A percentile compares a stretch with the other conserved stretches of the same genome.
Conservation (phyloP, 2,888 invertebrate species). For the Eucriotettix oculatus region DNA sequence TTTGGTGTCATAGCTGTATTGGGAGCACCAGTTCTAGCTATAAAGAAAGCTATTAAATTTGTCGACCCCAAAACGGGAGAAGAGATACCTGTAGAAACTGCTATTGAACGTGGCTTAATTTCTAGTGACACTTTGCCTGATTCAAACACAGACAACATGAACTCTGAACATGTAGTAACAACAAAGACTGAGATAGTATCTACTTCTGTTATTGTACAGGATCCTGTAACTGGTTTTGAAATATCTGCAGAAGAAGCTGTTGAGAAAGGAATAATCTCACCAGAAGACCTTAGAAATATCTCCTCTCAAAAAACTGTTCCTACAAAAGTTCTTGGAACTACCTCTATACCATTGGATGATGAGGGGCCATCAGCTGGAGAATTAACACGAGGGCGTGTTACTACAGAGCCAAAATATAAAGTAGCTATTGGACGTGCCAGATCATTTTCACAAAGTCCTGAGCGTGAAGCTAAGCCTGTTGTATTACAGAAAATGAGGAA, state of each 20-base stretch:
- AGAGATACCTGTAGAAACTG: conserved; percentile 62
- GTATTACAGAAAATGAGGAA: conserved; percentile 63
- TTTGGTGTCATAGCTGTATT: conserved; percentile 57
- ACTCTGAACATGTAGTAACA: conserved; percentile 13
- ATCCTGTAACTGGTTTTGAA: conserved; percentile 31
- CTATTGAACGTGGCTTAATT: conserved; percentile 59
- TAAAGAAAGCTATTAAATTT: conserved; percentile 40
- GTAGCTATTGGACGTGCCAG: conserved; percentile 44
- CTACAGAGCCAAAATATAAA: conserved; percentile 48
- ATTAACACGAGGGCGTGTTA: conserved; percentile 36
- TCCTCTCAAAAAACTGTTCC: neutral
- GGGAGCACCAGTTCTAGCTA: conserved; percentile 58
- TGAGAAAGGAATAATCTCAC: conserved; percentile 35
- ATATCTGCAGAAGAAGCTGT: conserved; percentile 42
- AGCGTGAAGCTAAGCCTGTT: conserved; percentile 48
- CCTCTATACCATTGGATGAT: conserved; percentile 24
- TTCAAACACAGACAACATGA: conserved; percentile 3
- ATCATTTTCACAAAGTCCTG: conserved; percentile 35
- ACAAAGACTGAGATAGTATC: conserved; percentile 16
- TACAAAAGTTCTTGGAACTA: conserved; percentile 20
- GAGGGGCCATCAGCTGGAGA: conserved; percentile 36
- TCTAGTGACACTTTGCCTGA: conserved; percentile 20
- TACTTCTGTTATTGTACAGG: conserved; percentile 18
- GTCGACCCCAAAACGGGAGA: conserved; percentile 64
- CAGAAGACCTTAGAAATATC: conserved; percentile 26